phyloP scores from a whole-genome alignment of 2,888 invertebrate species.

The Drosophila tripunctata region DNA sequence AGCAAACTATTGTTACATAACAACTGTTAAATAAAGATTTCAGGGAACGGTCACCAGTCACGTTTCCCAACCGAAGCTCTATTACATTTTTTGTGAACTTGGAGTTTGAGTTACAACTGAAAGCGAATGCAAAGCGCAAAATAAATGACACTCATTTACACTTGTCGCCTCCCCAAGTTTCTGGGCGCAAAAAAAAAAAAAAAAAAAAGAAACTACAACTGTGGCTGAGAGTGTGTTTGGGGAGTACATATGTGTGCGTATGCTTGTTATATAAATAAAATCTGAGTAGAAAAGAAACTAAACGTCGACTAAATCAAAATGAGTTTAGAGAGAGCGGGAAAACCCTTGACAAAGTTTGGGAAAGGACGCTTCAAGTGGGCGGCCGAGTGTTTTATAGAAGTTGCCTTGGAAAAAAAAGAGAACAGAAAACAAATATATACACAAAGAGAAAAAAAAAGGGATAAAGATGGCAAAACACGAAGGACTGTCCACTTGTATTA shows the following conservation, averaged over 20 bases:
- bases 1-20: no score
- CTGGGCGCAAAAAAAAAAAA: no score
- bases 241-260: no score
- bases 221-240: no score
- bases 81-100: slow-evolving; percentile 16
- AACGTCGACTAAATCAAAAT: slow-evolving; percentile 70
- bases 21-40: slow-evolving; percentile 23
- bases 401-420: slow-evolving; percentile 28
- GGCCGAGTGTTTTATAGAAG: slow-evolving; percentile 49
- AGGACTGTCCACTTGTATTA: slow-evolving; percentile 73
- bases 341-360: slow-evolving; percentile 58
- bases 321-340: slow-evolving; percentile 51
- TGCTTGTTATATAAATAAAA: slow-evolving; percentile 44
- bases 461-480: slow-evolving; percentile 37
- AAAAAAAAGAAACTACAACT: no score
- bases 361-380: slow-evolving; percentile 53
- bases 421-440: slow-evolving; percentile 14
- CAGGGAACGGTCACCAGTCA: not conserved
- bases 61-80: slow-evolving; percentile 6
- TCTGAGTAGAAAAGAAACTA: slow-evolving; percentile 55
- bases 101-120: slow-evolving; percentile 12
- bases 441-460: slow-evolving; percentile 27
- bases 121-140: slow-evolving; percentile 41
- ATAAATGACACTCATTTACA: slow-evolving; percentile 72
- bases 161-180: slow-evolving; percentile 60